Conservation (phyloP, 2,888 invertebrate genomes). For the Ormyrus thymus region DNA sequence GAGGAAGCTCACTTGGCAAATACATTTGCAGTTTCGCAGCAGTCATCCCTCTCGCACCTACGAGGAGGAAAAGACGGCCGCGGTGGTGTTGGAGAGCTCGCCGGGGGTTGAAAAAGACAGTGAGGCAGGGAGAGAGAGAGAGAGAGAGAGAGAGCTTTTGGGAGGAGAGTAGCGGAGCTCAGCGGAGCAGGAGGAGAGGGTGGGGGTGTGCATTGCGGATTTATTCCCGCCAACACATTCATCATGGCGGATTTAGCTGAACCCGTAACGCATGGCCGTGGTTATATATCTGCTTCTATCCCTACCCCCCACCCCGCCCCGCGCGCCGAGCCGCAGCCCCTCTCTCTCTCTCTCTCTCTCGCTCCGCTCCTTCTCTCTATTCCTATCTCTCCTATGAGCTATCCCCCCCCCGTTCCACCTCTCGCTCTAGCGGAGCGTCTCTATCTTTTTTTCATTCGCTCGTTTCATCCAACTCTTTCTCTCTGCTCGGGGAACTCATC, state of each 20-base stretch:
- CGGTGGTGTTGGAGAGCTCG: conserved; percentile 41
- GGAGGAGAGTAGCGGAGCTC: conserved; percentile 50
- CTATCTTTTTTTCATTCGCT: conserved; percentile 59
- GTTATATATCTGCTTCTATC: conserved; percentile 73
- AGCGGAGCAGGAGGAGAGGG: conserved; percentile 53
- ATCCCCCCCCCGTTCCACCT: not conserved
- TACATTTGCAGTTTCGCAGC: conserved; percentile 26
- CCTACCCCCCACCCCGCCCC: conserved; percentile 58
- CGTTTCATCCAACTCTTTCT: conserved; percentile 33
- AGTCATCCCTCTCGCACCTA: conserved; percentile 27
- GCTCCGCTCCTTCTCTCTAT: conserved; percentile 37
- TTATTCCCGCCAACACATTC: conserved; percentile 75
- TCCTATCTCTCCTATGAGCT: conserved; percentile 35
- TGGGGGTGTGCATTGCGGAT: conserved; percentile 75
- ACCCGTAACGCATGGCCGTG: conserved; percentile 75
- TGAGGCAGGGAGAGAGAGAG: conserved; percentile 54
- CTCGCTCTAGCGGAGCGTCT: conserved; percentile 31
- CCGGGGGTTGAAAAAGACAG: not conserved
- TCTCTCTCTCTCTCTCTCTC: conserved; percentile 36
- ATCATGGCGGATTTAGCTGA: conserved; percentile 76
- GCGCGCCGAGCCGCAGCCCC: conserved; percentile 48
- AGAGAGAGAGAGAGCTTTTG: conserved; percentile 57
- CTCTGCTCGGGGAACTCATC: conserved; percentile 56
- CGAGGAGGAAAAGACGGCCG: conserved; percentile 34
- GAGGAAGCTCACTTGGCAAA: not conserved